phyloP scores from a whole-genome alignment of 2,797 vertebrate species.

The Adelosebastes latens region DNA sequence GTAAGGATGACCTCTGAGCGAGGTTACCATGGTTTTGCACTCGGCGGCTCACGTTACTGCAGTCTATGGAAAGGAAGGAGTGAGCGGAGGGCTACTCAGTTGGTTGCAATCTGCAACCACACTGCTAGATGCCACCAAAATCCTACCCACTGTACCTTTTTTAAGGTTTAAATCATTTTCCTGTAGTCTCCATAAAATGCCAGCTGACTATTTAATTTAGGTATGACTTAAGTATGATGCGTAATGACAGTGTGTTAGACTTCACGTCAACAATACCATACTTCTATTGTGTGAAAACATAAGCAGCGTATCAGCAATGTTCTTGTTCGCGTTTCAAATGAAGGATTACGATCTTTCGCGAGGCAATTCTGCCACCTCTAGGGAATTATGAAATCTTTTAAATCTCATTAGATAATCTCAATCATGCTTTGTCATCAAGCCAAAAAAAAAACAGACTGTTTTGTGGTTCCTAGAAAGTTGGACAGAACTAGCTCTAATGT shows the following conservation, averaged over 20 bases:
- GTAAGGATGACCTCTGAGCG: no score
- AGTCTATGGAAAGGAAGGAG: background rate
- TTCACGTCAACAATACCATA: background rate
- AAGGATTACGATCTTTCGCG: background rate
- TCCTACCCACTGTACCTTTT: background rate
- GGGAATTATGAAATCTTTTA: background rate
- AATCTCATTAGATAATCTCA: conserved; percentile 12
- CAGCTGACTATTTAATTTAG: background rate
- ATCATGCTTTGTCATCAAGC: background rate
- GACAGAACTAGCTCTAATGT: background rate
- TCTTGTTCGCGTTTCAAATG: conserved; percentile 1
- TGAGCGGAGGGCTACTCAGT: no score
- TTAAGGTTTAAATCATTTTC: conserved; percentile 2
- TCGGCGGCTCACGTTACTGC: no score
- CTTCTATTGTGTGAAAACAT: background rate
- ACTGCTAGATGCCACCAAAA: background rate
- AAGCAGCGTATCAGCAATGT: background rate
- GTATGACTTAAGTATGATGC: background rate
- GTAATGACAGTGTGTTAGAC: background rate
- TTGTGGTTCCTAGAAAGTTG: background rate
- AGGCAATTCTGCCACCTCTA: background rate
- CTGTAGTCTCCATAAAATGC: background rate
- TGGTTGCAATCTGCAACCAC: background rate
- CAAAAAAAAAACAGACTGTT: background rate
- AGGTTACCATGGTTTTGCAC: no score